Conservation (phyloP, 30 jellyfish, hydroid and myxozoan genomes). For the Aurelia aurita region DNA sequence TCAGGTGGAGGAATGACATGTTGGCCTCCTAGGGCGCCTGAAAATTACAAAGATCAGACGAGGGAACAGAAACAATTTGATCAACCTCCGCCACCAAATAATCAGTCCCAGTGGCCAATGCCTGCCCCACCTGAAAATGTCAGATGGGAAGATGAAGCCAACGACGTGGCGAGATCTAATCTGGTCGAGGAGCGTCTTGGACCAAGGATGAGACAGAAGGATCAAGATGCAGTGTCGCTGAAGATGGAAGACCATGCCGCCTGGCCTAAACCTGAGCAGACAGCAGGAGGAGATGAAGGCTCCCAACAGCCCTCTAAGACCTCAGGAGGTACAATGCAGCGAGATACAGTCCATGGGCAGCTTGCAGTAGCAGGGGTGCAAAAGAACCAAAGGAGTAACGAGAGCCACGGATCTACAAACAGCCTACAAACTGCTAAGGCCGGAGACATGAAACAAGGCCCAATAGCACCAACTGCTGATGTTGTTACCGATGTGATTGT, state of each 20-base stretch:
- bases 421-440: too few species aligned
- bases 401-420: too few species aligned
- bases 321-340: too few species aligned
- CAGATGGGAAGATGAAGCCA: neutral
- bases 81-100: constrained; percentile 3
- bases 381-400: too few species aligned
- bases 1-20: constrained; percentile 8
- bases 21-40: constrained; percentile 89
- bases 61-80: constrained; percentile 8
- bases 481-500: too few species aligned
- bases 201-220: too few species aligned
- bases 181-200: too few species aligned
- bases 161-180: neutral
- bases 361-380: too few species aligned
- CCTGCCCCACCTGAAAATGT: constrained; percentile 59
- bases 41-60: constrained; percentile 18
- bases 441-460: too few species aligned
- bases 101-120: constrained; percentile 17
- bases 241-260: neutral
- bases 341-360: too few species aligned
- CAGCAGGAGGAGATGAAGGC: too few species aligned
- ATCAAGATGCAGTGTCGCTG: neutral
- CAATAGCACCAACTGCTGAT: too few species aligned
- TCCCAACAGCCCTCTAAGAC: neutral
- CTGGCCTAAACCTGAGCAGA: neutral